Evolutionary conservation across 1,140 invertebrate species (phyloP).

Genomic region (Pachyrhynchus sulphureomaculatus): DNA sequence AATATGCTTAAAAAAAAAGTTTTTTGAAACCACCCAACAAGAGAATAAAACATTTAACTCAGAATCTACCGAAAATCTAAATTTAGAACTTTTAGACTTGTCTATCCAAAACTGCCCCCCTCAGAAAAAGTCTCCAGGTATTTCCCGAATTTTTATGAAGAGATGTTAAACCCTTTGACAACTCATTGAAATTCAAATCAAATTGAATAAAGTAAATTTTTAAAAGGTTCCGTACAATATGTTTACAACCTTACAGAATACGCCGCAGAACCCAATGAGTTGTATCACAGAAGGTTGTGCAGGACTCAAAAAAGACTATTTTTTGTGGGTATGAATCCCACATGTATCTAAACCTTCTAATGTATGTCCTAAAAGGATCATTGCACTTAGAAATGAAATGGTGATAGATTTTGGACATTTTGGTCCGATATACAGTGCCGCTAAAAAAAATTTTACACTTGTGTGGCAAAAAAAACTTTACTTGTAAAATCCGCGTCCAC

Average conservation of each 20-base stretch:
- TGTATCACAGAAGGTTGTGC: constrained; percentile 70
- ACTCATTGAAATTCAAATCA: constrained; percentile 26
- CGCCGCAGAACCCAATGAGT: constrained; percentile 71
- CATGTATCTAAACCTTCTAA: constrained; percentile 66
- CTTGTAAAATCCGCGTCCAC: too few species aligned
- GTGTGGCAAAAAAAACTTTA: too few species aligned
- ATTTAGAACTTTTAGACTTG: constrained; percentile 3
- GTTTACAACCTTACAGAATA: constrained; percentile 86
- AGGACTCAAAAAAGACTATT: constrained; percentile 68
- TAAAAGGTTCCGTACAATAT: constrained; percentile 58
- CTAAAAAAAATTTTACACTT: too few species aligned
- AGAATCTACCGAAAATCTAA: background rate
- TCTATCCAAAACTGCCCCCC: constrained; percentile 9
- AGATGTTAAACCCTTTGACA: background rate
- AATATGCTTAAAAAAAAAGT: background rate
- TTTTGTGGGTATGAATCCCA: constrained; percentile 89
- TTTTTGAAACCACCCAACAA: background rate
- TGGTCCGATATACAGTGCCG: constrained; percentile 68
- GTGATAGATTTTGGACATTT: constrained; percentile 81
- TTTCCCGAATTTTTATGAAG: constrained; percentile 12
- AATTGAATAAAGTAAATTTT: constrained; percentile 36
- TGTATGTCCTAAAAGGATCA: constrained; percentile 70
- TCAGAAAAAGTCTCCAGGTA: constrained; percentile 24
- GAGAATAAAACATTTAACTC: background rate
- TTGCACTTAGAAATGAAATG: constrained; percentile 75